Conservation (phyloP, 1,140 invertebrate genomes). For the Aphaenogaster rudis region DNA sequence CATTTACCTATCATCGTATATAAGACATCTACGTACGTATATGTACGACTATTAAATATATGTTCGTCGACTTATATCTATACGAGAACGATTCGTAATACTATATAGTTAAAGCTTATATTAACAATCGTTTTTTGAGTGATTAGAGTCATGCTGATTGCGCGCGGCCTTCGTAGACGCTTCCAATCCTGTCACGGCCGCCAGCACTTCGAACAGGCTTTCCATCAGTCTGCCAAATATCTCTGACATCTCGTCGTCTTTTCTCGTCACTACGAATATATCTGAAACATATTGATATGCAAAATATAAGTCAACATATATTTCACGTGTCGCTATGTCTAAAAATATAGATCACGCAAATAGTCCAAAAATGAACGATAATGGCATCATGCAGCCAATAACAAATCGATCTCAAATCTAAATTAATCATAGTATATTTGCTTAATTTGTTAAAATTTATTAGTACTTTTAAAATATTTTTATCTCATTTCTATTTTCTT, state of each 20-base stretch:
- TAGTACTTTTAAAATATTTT: not conserved
- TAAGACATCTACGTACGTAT: conserved; percentile 57
- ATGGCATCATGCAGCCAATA: not conserved
- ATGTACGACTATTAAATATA: conserved; percentile 62
- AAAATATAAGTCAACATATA: conserved; percentile 39
- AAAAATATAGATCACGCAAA: not conserved
- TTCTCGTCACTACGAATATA: conserved; percentile 89
- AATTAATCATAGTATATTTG: not conserved
- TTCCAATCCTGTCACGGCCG: conserved; percentile 88
- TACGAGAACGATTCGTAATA: conserved; percentile 52
- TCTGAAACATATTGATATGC: conserved; percentile 83
- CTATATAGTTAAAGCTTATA: conserved; percentile 67
- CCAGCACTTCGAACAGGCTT: conserved; percentile 89
- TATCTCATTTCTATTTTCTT: not conserved
- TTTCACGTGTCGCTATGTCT: not conserved
- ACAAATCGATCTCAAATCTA: not conserved
- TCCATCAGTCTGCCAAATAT: conserved; percentile 90
- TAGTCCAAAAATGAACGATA: not conserved
- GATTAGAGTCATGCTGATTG: conserved; percentile 80
- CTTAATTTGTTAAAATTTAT: not conserved
- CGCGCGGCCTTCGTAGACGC: conserved; percentile 82
- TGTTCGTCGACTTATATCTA: conserved; percentile 64
- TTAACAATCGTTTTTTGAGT: conserved; percentile 84
- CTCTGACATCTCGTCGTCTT: conserved; percentile 89
- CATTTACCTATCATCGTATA: conserved; percentile 65